Conservation (phyloP, 2,888 invertebrate genomes). For the Epistrophe grossulariae region DNA sequence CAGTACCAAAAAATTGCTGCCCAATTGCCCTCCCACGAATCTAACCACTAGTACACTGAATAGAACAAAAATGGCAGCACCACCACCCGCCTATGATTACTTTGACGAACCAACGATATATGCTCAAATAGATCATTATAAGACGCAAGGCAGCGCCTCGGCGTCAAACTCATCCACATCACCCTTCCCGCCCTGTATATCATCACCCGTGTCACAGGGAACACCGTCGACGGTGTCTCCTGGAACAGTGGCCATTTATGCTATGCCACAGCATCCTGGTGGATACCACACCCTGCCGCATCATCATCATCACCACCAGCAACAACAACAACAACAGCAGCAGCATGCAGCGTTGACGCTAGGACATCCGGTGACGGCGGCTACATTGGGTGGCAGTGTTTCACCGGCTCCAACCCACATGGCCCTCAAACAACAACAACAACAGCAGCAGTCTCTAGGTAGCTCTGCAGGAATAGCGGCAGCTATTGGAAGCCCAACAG, state of each 20-base stretch:
- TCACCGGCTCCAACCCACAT: constrained; percentile 76
- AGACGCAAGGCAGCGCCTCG: constrained; percentile 81
- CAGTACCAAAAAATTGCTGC: constrained; percentile 81
- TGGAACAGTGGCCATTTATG: constrained; percentile 83
- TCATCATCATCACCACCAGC: constrained; percentile 81
- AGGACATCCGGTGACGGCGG: constrained; percentile 79
- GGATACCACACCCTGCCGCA: constrained; percentile 83
- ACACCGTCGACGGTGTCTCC: constrained; percentile 83
- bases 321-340: constrained; percentile 76
- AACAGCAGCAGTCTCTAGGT: constrained; percentile 76
- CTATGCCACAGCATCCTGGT: constrained; percentile 82
- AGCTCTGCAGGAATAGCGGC: constrained; percentile 77
- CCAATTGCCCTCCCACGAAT: constrained; percentile 79
- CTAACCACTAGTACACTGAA: constrained; percentile 81
- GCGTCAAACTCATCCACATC: constrained; percentile 80
- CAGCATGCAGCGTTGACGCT: constrained; percentile 81
- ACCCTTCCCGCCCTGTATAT: constrained; percentile 84
- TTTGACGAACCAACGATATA: constrained; percentile 89
- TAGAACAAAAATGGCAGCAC: constrained; percentile 79
- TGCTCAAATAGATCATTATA: constrained; percentile 90
- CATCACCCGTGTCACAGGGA: constrained; percentile 82
- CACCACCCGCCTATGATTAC: constrained; percentile 83
- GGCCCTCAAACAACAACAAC: constrained; percentile 67
- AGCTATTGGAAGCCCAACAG: constrained; percentile 82
- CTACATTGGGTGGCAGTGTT: constrained; percentile 77